These are phyloP conservation scores for Zaprionus tsacasi DNA, from an alignment of 1,140 invertebrate species.

Conservation along the genomic window DNA sequence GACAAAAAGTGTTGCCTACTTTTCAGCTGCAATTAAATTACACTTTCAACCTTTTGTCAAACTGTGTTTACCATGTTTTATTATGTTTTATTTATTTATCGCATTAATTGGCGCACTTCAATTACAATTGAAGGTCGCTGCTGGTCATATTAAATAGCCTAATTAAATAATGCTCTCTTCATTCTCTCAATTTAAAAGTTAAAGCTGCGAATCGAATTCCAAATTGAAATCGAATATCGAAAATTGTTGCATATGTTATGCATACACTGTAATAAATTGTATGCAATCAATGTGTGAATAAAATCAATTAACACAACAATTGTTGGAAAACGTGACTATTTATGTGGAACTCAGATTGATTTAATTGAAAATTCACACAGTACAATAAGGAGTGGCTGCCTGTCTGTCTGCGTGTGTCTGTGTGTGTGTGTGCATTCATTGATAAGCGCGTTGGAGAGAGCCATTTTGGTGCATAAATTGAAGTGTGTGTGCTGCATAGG, in stretches of 20 bases:
- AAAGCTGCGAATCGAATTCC: background rate
- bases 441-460: constrained; percentile 70
- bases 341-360: constrained; percentile 28
- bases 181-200: background rate
- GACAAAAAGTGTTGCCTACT: constrained; percentile 5
- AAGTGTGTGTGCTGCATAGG: constrained; percentile 56
- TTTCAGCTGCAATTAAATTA: background rate
- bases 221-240: background rate
- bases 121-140: background rate
- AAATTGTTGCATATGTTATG: background rate
- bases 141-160: background rate
- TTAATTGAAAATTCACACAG: constrained; percentile 34
- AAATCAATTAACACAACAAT: constrained; percentile 35
- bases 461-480: constrained; percentile 62
- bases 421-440: constrained; percentile 16
- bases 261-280: constrained; percentile 12
- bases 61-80: too few relatives aligned
- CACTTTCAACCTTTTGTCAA: too few relatives aligned
- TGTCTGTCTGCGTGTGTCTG: constrained; percentile 9
- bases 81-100: too few relatives aligned
- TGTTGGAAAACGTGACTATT: constrained; percentile 42
- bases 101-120: background rate
- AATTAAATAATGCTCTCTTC: background rate
- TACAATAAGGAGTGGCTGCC: constrained; percentile 10
- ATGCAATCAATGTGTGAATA: constrained; percentile 18